A percentile compares a stretch with the other conserved stretches of the same genome.
These are phyloP conservation scores for Venustoraphidia nigricollis DNA, from an alignment of 2,888 invertebrate species.

Conservation along the genomic window DNA sequence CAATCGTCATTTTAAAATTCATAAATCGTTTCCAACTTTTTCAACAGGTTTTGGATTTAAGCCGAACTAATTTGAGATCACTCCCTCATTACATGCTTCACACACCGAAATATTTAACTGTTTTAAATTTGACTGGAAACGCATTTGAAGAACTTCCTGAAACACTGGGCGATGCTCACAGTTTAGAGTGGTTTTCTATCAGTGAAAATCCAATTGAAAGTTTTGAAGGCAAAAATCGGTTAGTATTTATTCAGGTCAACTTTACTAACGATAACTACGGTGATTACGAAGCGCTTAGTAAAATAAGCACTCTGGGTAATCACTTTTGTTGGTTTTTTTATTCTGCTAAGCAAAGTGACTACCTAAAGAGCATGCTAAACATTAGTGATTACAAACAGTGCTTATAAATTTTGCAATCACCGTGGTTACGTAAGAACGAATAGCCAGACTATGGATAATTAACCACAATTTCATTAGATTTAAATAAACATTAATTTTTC, in stretches of 20 bases:
- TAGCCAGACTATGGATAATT: not conserved
- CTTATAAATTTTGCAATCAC: too few relatives aligned
- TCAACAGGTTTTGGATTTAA: constrained; percentile 47
- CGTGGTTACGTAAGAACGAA: too few relatives aligned
- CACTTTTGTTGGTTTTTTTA: too few relatives aligned
- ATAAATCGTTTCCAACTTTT: constrained; percentile 4
- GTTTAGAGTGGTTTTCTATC: constrained; percentile 43
- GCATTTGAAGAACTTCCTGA: constrained; percentile 35
- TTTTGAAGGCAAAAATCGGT: constrained; percentile 15
- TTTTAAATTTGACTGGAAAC: constrained; percentile 53
- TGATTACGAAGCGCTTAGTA: too few relatives aligned
- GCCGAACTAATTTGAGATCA: constrained; percentile 42
- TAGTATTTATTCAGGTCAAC: constrained; percentile 8
- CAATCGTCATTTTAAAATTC: not conserved
- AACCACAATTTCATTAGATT: not conserved
- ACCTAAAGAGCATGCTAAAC: too few relatives aligned
- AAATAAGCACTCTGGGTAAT: too few relatives aligned
- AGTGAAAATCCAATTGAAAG: constrained; percentile 52
- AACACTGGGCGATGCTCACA: constrained; percentile 40
- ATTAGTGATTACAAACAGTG: too few relatives aligned
- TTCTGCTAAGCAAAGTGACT: too few relatives aligned
- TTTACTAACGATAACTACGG: too few relatives aligned
- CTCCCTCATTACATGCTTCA: constrained; percentile 53
- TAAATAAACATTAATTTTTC: too few relatives aligned
- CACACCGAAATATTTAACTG: constrained; percentile 44